Evolutionary conservation across 2,113 vertebrate species (phyloP).

Genomic region (Fregetta grallaria): DNA sequence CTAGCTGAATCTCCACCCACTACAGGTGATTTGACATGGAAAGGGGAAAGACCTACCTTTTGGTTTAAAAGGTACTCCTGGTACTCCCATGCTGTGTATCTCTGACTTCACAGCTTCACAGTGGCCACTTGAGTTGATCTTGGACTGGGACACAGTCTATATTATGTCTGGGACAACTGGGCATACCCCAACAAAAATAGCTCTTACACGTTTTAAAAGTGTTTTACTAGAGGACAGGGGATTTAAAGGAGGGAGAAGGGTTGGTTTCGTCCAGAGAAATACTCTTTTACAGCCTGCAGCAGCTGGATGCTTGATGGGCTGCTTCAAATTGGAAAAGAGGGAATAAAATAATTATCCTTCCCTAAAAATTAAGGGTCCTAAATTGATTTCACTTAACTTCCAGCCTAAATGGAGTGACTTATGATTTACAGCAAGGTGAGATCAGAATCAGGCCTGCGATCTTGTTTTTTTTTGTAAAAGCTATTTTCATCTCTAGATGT

Average conservation of each 20-base stretch:
- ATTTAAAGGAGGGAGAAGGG: slow-evolving; percentile 45
- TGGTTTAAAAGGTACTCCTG: slow-evolving; percentile 25
- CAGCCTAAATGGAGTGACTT: slow-evolving; percentile 22
- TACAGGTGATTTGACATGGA: not conserved
- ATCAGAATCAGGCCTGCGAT: not conserved
- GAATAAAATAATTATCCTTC: slow-evolving; percentile 47
- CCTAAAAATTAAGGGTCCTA: slow-evolving; percentile 36
- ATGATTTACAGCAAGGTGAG: slow-evolving; percentile 49
- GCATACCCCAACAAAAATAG: slow-evolving; percentile 67
- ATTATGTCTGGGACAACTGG: slow-evolving; percentile 69
- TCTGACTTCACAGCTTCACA: slow-evolving; percentile 46
- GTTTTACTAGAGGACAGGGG: slow-evolving; percentile 58
- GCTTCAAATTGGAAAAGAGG: slow-evolving; percentile 30
- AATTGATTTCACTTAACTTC: slow-evolving; percentile 40
- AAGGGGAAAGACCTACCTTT: slow-evolving; percentile 1
- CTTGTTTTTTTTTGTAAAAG: not conserved
- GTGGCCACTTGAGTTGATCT: slow-evolving; percentile 61
- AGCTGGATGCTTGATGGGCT: slow-evolving; percentile 40
- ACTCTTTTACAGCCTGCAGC: slow-evolving; percentile 34
- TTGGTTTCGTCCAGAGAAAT: slow-evolving; percentile 37
- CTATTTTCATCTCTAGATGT: slow-evolving; percentile 35
- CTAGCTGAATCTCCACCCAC: not conserved
- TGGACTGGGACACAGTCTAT: slow-evolving; percentile 60
- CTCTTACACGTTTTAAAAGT: slow-evolving; percentile 50
- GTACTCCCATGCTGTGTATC: not conserved